Percentiles rank a stretch among this genome's conserved stretches.
phyloP scores from a whole-genome alignment of 1,140 invertebrate species.

The Olivierus martensii region DNA sequence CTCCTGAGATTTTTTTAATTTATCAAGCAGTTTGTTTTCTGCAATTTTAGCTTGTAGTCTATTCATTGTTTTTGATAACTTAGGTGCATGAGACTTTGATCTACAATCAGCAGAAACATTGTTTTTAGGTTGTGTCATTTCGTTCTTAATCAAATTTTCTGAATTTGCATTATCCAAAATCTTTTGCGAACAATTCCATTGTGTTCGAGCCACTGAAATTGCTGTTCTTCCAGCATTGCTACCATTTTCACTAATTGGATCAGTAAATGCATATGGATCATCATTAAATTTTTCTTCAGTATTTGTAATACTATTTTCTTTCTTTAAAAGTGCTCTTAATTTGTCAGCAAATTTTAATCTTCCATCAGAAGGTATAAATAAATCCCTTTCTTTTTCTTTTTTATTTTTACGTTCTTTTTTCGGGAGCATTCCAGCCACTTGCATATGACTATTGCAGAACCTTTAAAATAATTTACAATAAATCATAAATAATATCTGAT shows the following conservation, averaged over 20 bases:
- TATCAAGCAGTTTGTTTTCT: constrained; percentile 36
- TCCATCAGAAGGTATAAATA: constrained; percentile 32
- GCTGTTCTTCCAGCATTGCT: constrained; percentile 18
- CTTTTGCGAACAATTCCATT: constrained; percentile 14
- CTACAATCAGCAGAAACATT: constrained; percentile 7
- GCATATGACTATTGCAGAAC: constrained; percentile 41
- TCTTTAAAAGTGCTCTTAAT: constrained; percentile 35
- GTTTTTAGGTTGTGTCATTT: background rate
- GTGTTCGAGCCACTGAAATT: constrained; percentile 8
- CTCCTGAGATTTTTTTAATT: constrained; percentile 30
- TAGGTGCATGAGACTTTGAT: constrained; percentile 19
- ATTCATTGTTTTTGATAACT: constrained; percentile 36
- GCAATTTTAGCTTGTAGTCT: constrained; percentile 37
- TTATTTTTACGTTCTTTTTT: constrained; percentile 39
- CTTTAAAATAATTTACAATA: constrained; percentile 23
- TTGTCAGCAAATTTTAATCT: constrained; percentile 38
- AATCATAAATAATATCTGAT: background rate
- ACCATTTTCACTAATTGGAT: constrained; percentile 32
- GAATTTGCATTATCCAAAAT: constrained; percentile 6
- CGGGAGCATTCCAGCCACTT: constrained; percentile 37
- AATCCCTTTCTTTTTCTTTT: constrained; percentile 28
- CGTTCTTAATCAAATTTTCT: constrained; percentile 3
- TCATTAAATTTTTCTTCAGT: constrained; percentile 22
- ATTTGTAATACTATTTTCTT: constrained; percentile 20
- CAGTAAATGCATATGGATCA: constrained; percentile 46